Evolutionary conservation across 2,113 vertebrate genomes (phyloP), one percentile per base, ranked within the genome.

Genomic region (Pterocles gutturalis): DNA sequence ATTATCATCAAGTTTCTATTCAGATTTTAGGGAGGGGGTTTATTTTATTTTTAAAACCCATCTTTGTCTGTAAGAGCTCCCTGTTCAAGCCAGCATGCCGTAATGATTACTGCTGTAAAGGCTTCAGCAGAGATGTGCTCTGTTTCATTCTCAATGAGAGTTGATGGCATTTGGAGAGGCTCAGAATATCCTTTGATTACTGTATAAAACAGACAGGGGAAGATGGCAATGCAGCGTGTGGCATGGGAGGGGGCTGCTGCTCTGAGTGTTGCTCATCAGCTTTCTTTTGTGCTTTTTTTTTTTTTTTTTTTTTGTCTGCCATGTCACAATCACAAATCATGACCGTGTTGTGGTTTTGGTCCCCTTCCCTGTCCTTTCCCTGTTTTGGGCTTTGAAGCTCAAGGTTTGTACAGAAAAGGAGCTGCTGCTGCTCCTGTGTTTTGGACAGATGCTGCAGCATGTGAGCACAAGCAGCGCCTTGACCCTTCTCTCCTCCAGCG

Each of bases 1-100:
- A 98, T 98, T 98, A 98, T 98, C 97, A 98, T 98, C 97, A 98
- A 97, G 97, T 98, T 98, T 95, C 98, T 98, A 98, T 98, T 98
- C 98, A 98, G 90, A 96, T 96, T 97, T 97, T 97, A 89, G 88
- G 95, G 92, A 96, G 87, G 77, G 94, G 97, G 98, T 96, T 95
- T 89, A 70, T 97, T 94, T 96, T 94, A 96, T 93, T 94, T 95
- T 96, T 95, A 88, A 96, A 95, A 88, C 87, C 87, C 71, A 75
- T 97, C 96, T 98, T 98, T 98, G 78, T 97, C 97, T 98, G 83
- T 96, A 89, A 95, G 90, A 97, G 90, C 95, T 98, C 96, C 83
- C 85, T 91, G 96, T 96, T 98, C 92, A 90, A 97, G 92, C 94
- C 94, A 96, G 97, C 95, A 49, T 83, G 91, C 88, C 80, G 81